Evolutionary conservation across 2,113 vertebrate species (phyloP).

Genomic region (Petaurus breviceps): DNA sequence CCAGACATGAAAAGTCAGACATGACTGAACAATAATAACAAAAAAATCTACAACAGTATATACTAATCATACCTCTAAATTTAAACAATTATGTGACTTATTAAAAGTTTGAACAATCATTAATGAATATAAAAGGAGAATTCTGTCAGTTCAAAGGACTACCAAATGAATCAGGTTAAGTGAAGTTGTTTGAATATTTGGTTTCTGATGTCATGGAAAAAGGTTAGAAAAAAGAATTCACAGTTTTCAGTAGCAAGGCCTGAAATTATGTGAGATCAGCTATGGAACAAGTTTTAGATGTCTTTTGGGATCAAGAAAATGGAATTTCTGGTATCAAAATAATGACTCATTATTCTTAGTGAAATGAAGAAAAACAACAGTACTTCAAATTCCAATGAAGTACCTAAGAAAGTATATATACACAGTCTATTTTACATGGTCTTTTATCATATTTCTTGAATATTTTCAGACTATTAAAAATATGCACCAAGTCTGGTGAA

Average conservation of each 20-base stretch:
- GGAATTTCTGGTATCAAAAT: constrained; percentile 37
- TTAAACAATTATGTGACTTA: constrained; percentile 39
- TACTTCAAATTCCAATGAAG: constrained; percentile 9
- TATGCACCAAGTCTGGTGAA: background rate
- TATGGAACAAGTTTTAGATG: constrained; percentile 48
- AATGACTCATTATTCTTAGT: constrained; percentile 33
- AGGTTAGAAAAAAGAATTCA: constrained; percentile 49
- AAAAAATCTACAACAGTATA: constrained; percentile 14
- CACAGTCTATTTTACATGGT: background rate
- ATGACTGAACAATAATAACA: background rate
- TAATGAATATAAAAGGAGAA: constrained; percentile 46
- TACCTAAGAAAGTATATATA: constrained; percentile 20
- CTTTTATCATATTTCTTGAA: constrained; percentile 10
- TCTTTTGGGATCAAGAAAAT: constrained; percentile 37
- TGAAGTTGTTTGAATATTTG: constrained; percentile 53
- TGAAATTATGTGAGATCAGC: constrained; percentile 13
- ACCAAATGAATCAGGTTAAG: constrained; percentile 60
- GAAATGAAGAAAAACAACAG: constrained; percentile 5
- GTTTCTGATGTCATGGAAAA: constrained; percentile 64
- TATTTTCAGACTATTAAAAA: background rate
- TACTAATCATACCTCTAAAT: background rate
- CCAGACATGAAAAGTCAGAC: background rate
- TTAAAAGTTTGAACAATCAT: constrained; percentile 21
- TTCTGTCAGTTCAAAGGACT: constrained; percentile 10
- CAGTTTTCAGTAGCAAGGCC: constrained; percentile 6